Percentiles rank a stretch among this genome's conserved stretches.
phyloP scores from a whole-genome alignment of 2,797 vertebrate species.

The Fundulus diaphanus region DNA sequence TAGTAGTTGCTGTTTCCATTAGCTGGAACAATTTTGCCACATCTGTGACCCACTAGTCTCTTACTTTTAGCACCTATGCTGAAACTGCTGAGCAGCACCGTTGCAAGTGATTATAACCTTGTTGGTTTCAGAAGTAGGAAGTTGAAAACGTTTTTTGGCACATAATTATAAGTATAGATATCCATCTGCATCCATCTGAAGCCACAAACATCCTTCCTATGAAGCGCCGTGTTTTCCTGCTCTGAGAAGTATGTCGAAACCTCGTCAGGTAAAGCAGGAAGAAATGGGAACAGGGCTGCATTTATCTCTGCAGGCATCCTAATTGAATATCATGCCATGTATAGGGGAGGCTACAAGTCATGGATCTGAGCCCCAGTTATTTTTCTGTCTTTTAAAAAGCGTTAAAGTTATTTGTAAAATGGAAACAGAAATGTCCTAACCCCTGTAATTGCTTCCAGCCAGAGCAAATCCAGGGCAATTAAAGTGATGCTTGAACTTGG shows the following conservation, averaged over 20 bases:
- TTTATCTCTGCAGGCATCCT: conserved; percentile 6
- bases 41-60: too few species aligned
- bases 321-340: conserved; percentile 19
- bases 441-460: conserved; percentile 67
- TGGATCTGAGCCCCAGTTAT: conserved; percentile 19
- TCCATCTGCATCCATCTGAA: not conserved
- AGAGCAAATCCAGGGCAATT: conserved; percentile 64
- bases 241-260: not conserved
- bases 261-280: not conserved
- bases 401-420: conserved; percentile 48
- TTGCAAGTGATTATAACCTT: not conserved
- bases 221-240: not conserved
- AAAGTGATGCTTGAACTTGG: conserved; percentile 60
- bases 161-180: not conserved
- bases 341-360: not conserved
- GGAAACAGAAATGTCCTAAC: conserved; percentile 38
- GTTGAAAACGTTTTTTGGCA: not conserved
- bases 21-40: too few species aligned
- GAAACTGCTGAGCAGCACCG: not conserved
- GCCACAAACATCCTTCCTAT: not conserved
- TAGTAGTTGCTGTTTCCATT: too few species aligned
- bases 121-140: not conserved
- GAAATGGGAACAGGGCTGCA: not conserved
- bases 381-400: conserved; percentile 24
- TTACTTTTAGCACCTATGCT: too few species aligned